Evolutionary conservation across 2,797 vertebrate genomes (phyloP), one percentile per base, ranked within the genome.

Genomic region (Malurus leucopterus): DNA sequence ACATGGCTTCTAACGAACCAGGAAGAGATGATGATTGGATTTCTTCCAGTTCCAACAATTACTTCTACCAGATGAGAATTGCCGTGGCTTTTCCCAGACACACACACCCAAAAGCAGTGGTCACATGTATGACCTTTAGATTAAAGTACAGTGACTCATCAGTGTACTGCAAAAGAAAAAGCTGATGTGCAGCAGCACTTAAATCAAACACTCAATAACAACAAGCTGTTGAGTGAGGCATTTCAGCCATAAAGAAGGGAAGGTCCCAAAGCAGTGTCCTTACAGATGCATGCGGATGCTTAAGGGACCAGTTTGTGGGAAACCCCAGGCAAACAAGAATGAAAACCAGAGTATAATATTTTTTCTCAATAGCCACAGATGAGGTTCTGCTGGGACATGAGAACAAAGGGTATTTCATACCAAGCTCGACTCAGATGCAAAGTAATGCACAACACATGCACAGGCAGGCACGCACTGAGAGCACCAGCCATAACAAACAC

Each of bases 41-140:
- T 94, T 83, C 55, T 83, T 85, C 78, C 90, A 94, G 53, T 83
- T 84, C 62, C 75, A 80, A 64, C 41, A 82, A 86, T 74, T 82
- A 58, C 17, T 92, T 82, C 77, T 88, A 69, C 54, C 74, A 76
- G 72, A 84, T 32, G n/a, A 93, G 75, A 94, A 86, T 44, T 67
- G 54, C 54, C 0, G 1, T 57, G 62, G n/a, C n/a, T 95, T 86
- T 57, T 65, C 65, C 58, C 79, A 91, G 88, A 86, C 61, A 65
- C 22, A 71, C 91, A 85, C 92, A 41, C 83, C 89, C 92, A 88
- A 86, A 92, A 24, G 73, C 27, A 71, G 50, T 2, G 3, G 73
- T 82, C 84, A 57, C 88, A 61, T 15, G 71, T 30, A 54, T 80
- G 88, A 92, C 75, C 82, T 94, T 91, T 69, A 71, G 53, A 88